Evolutionary conservation across 2,797 vertebrate species (phyloP).

Genomic region (Danio albolineatus): DNA sequence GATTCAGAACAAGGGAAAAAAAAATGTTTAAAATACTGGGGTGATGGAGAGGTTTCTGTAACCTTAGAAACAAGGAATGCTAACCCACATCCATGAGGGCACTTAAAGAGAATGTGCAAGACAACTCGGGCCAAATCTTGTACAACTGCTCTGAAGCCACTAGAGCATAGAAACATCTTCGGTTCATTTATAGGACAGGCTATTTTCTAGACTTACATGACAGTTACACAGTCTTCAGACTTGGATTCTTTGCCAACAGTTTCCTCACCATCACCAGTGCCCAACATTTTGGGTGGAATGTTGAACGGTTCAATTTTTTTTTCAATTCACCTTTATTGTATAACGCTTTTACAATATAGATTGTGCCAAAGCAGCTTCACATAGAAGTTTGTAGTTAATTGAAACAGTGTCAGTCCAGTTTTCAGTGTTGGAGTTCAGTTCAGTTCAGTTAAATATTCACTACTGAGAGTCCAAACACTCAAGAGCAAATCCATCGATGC

Average conservation of each 20-base stretch:
- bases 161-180: conserved; percentile 46
- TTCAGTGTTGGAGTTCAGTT: too few relatives aligned
- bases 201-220: conserved; percentile 30
- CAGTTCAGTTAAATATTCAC: too few relatives aligned
- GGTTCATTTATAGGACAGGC: conserved; percentile 21
- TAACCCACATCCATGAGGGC: conserved; percentile 41
- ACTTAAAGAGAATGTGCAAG: conserved; percentile 37
- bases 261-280: too few relatives aligned
- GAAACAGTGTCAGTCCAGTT: too few relatives aligned
- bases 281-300: not conserved
- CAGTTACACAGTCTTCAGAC: conserved; percentile 20
- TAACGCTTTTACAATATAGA: too few relatives aligned
- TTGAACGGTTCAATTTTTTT: too few relatives aligned
- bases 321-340: too few relatives aligned
- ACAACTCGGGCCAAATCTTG: conserved; percentile 25
- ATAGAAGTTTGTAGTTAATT: too few relatives aligned
- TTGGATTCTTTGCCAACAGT: not conserved
- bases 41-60: conserved; percentile 57
- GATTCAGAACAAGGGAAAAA: conserved; percentile 37
- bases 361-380: too few relatives aligned
- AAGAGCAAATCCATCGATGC: too few relatives aligned
- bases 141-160: conserved; percentile 46
- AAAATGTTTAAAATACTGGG: not conserved
- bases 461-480: too few relatives aligned
- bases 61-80: conserved; percentile 62